These are phyloP conservation scores for Eristalis tenax DNA, from an alignment of 2,888 invertebrate genomes.

Conservation along the genomic window DNA sequence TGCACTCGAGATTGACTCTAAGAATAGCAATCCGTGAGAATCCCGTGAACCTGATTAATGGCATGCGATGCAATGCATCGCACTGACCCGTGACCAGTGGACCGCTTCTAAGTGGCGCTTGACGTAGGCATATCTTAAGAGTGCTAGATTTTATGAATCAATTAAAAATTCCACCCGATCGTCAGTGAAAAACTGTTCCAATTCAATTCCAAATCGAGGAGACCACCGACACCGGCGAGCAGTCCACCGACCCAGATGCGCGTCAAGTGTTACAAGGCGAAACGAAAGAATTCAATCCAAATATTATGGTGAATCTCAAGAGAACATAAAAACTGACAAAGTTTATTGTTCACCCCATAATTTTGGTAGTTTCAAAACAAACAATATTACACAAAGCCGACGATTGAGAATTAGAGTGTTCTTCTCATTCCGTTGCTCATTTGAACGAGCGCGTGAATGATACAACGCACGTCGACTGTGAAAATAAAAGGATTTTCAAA, in stretches of 20 bases:
- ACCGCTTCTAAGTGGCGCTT: background rate
- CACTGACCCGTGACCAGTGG: too few species aligned
- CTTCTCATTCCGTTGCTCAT: background rate
- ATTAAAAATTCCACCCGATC: background rate
- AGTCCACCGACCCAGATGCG: background rate
- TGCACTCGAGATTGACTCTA: background rate
- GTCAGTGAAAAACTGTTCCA: background rate
- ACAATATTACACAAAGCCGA: background rate
- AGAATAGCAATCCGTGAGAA: background rate
- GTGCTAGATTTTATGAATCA: background rate
- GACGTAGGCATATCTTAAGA: background rate
- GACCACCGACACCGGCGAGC: background rate
- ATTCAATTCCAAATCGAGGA: background rate
- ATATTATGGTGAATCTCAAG: background rate
- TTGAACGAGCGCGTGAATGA: constrained; percentile 35
- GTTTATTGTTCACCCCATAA: constrained; percentile 2
- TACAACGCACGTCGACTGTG: background rate
- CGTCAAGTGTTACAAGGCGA: background rate
- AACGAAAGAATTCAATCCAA: background rate
- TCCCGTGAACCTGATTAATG: background rate
- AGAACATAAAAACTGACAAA: background rate
- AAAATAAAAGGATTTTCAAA: background rate
- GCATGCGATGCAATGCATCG: background rate
- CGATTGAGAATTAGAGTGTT: background rate
- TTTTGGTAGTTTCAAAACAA: background rate